Conservation (phyloP, 2,888 invertebrate species). For the Metallyticus violacea region DNA sequence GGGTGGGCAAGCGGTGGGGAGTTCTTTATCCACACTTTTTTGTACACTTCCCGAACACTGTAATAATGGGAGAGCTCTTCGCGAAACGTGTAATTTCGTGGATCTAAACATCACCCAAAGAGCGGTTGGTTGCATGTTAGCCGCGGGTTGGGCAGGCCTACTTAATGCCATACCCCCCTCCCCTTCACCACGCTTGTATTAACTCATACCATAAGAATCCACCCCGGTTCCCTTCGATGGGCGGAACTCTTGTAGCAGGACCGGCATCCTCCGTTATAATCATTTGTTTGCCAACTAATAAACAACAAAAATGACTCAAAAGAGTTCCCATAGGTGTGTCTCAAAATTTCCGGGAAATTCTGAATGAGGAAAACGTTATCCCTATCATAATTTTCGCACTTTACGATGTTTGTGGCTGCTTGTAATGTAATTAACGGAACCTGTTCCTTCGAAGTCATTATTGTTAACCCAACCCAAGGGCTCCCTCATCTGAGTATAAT, state of each 20-base stretch:
- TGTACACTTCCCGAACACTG: neutral
- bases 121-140: neutral
- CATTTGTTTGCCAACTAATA: neutral
- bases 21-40: conserved; percentile 8
- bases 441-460: no score
- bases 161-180: neutral
- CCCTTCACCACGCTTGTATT: neutral
- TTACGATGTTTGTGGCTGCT: no score
- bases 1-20: neutral
- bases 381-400: no score
- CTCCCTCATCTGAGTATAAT: no score
- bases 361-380: no score
- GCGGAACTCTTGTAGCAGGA: neutral
- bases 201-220: neutral
- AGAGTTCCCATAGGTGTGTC: no score
- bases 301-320: no score
- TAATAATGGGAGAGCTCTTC: neutral
- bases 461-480: no score
- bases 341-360: no score
- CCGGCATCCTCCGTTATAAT: neutral
- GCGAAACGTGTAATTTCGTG: conserved; percentile 11
- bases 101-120: neutral
- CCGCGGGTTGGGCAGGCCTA: neutral
- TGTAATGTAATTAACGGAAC: no score
- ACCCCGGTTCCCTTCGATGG: neutral